Evolutionary conservation across 2,888 invertebrate genomes (phyloP).

Genomic region (Hirtodrosophila confusa): DNA sequence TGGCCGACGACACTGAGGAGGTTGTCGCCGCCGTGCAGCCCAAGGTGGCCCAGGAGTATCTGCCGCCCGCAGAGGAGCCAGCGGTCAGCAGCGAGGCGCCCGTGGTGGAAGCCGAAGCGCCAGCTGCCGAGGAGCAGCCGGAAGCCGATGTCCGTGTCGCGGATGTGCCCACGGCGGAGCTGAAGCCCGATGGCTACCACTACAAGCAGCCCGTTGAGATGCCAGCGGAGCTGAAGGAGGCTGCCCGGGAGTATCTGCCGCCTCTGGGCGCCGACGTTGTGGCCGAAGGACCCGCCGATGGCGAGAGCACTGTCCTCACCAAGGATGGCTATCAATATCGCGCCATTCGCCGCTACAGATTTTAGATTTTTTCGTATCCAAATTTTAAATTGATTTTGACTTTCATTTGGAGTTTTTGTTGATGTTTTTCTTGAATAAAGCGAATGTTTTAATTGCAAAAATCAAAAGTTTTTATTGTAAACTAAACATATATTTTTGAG

Average conservation of each 20-base stretch:
- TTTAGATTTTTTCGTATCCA: conserved; percentile 40
- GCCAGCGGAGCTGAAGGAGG: conserved; percentile 56
- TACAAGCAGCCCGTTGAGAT: conserved; percentile 71
- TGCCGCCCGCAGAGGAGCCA: conserved; percentile 61
- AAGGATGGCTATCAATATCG: conserved; percentile 81
- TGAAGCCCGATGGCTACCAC: conserved; percentile 78
- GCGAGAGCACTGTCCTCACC: conserved; percentile 62
- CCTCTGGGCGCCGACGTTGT: conserved; percentile 55
- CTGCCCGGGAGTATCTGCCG: conserved; percentile 62
- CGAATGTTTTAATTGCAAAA: no score
- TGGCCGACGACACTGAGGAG: conserved; percentile 67
- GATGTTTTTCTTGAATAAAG: conserved; percentile 25
- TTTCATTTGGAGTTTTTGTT: conserved; percentile 31
- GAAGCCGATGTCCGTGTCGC: conserved; percentile 51
- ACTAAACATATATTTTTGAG: no score
- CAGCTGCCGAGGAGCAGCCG: conserved; percentile 38
- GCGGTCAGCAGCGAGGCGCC: conserved; percentile 45
- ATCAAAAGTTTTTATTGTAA: no score
- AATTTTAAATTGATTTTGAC: conserved; percentile 1
- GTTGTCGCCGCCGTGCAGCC: conserved; percentile 57
- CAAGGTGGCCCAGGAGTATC: conserved; percentile 64
- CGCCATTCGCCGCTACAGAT: conserved; percentile 70
- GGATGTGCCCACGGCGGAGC: conserved; percentile 63
- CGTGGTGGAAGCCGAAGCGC: conserved; percentile 42
- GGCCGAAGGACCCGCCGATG: conserved; percentile 57